Evolutionary conservation across 2,888 invertebrate genomes (phyloP).

Genomic region (Phaedon cochleariae): DNA sequence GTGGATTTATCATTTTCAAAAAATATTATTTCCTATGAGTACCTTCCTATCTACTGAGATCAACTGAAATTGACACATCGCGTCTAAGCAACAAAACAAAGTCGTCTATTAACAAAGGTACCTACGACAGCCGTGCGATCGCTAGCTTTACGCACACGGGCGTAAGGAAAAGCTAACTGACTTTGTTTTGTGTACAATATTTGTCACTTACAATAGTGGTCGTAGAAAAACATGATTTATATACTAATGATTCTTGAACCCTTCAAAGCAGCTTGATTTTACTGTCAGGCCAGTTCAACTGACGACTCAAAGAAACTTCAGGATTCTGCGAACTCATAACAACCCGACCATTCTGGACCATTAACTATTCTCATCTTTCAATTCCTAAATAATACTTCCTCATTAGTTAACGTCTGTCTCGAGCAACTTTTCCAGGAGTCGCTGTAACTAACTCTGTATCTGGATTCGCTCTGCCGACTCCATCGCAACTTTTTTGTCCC

Average conservation of each 20-base stretch:
- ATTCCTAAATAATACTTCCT: neutral
- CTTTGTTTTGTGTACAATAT: no score
- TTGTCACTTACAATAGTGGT: no score
- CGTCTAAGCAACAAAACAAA: no score
- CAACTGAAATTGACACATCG: no score
- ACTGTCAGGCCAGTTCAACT: neutral
- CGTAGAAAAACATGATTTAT: no score
- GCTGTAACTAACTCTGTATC: neutral
- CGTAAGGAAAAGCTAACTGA: no score
- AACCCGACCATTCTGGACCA: neutral
- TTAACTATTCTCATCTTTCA: neutral
- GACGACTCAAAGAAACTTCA: neutral
- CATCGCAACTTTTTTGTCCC: constrained; percentile 25
- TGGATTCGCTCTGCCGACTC: constrained; percentile 5
- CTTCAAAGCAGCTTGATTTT: neutral
- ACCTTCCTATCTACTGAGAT: no score
- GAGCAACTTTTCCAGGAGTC: neutral
- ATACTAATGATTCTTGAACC: neutral
- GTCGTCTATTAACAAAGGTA: no score
- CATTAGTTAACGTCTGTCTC: neutral
- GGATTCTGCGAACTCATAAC: neutral
- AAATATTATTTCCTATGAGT: no score
- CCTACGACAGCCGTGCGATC: no score
- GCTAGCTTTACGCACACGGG: no score
- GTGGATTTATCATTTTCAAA: no score